Conservation (phyloP, 1,140 invertebrate genomes). For the Goniozus legneri region DNA sequence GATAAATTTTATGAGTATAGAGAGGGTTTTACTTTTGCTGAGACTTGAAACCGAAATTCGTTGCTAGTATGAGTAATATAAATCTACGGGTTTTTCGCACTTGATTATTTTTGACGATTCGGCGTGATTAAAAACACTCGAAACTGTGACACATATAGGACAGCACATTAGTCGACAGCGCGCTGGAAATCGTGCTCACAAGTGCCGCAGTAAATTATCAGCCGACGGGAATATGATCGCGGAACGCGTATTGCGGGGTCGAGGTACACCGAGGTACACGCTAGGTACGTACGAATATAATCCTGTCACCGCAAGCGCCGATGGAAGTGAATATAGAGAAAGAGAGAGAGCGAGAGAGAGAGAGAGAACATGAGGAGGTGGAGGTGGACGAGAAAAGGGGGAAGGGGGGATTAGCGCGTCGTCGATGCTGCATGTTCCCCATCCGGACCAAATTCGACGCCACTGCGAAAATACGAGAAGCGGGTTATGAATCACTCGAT, state of each 20-base stretch:
- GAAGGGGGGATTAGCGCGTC: conserved; percentile 8
- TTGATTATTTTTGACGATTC: too few relatives aligned
- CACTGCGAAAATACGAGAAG: conserved; percentile 40
- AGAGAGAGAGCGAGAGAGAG: conserved; percentile 10
- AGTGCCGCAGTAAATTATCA: conserved; percentile 41
- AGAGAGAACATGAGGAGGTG: conserved; percentile 3
- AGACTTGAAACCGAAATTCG: too few relatives aligned
- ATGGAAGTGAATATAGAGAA: too few relatives aligned
- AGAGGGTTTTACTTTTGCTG: too few relatives aligned
- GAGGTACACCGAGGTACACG: conserved; percentile 38
- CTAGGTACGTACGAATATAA: conserved; percentile 46
- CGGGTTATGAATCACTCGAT: conserved; percentile 46
- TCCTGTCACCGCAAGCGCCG: conserved; percentile 42
- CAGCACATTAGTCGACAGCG: conserved; percentile 14
- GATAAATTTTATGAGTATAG: too few relatives aligned
- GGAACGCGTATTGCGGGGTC: conserved; percentile 35
- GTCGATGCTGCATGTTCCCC: conserved; percentile 44
- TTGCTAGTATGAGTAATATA: too few relatives aligned
- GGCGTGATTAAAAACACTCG: conserved; percentile 9
- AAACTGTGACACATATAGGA: conserved; percentile 24
- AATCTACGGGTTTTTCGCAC: too few relatives aligned
- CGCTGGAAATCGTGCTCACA: conserved; percentile 11
- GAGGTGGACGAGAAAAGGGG: conserved; percentile 1
- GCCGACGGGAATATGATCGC: conserved; percentile 44
- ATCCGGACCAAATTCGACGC: conserved; percentile 46